Percentiles rank a stretch among this genome's conserved stretches.
These are phyloP conservation scores for Drosophila ustulata DNA, from an alignment of 2,888 invertebrate species.

Conservation along the genomic window DNA sequence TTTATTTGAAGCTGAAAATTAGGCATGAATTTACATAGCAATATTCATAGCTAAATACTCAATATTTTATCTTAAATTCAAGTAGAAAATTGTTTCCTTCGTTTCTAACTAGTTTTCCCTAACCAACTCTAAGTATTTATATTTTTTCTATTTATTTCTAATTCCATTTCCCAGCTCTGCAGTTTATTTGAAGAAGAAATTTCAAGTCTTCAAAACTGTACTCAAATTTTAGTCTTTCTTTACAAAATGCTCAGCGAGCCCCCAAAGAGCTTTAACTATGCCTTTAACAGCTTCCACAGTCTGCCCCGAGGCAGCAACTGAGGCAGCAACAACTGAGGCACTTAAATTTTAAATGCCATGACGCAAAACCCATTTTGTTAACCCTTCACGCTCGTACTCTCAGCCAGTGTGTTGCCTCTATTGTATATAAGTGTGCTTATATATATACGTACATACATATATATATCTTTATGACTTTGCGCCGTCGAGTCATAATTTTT, in stretches of 20 bases:
- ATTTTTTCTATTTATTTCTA: background rate
- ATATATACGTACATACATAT: slow-evolving; percentile 5
- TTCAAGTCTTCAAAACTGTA: background rate
- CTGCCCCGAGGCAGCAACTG: slow-evolving; percentile 28
- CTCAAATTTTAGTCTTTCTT: background rate
- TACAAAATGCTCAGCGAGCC: background rate
- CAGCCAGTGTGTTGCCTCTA: background rate
- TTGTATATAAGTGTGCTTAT: slow-evolving; percentile 11
- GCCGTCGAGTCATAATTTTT: slow-evolving; percentile 70
- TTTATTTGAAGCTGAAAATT: too few relatives aligned
- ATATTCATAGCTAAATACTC: background rate
- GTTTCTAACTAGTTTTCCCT: too few relatives aligned
- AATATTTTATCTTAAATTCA: too few relatives aligned
- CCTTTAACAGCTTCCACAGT: slow-evolving; percentile 37
- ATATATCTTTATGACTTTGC: slow-evolving; percentile 65
- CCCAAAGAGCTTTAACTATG: slow-evolving; percentile 11
- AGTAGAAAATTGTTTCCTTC: too few relatives aligned
- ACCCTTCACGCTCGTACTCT: slow-evolving; percentile 37
- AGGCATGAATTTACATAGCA: too few relatives aligned
- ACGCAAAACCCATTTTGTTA: slow-evolving; percentile 48
- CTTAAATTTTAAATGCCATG: slow-evolving; percentile 73
- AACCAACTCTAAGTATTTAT: too few relatives aligned
- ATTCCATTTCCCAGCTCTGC: background rate
- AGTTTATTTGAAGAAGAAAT: background rate
- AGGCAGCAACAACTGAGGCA: slow-evolving; percentile 41